phyloP scores from a whole-genome alignment of 2,113 vertebrate genomes.

The Fregetta grallaria region DNA sequence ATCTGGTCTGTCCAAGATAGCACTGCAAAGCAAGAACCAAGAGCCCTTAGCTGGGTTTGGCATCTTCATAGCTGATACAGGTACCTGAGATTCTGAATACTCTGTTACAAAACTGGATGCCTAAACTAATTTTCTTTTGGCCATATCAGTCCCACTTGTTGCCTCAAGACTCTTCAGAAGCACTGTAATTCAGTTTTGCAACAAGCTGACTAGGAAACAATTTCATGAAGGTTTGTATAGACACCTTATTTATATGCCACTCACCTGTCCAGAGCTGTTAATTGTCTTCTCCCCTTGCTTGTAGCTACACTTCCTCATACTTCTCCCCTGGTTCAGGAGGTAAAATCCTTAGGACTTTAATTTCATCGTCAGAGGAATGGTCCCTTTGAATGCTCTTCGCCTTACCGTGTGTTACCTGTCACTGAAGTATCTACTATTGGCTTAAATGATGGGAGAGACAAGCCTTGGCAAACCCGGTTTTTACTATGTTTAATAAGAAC shows the following conservation, averaged over 20 bases:
- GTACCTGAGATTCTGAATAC: background rate
- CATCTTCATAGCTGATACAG: background rate
- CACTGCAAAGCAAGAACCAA: background rate
- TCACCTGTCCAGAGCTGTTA: background rate
- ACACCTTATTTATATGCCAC: fast-evolving
- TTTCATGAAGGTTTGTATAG: background rate
- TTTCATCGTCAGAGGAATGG: background rate
- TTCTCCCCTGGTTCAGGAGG: background rate
- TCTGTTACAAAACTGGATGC: background rate
- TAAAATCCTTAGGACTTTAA: background rate
- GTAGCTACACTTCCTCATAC: background rate
- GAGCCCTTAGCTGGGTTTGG: background rate
- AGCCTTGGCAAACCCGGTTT: background rate
- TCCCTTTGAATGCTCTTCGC: background rate
- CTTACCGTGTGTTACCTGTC: fast-evolving
- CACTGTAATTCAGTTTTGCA: background rate
- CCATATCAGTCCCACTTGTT: background rate
- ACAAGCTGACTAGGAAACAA: background rate
- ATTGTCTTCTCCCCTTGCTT: background rate
- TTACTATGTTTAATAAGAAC: background rate
- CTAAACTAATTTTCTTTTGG: background rate
- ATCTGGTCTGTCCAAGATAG: background rate
- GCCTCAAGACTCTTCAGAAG: background rate
- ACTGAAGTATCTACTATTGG: background rate
- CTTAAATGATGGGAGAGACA: background rate